Evolutionary conservation across 2,888 invertebrate species (phyloP).

Genomic region (Drosophila limbata): DNA sequence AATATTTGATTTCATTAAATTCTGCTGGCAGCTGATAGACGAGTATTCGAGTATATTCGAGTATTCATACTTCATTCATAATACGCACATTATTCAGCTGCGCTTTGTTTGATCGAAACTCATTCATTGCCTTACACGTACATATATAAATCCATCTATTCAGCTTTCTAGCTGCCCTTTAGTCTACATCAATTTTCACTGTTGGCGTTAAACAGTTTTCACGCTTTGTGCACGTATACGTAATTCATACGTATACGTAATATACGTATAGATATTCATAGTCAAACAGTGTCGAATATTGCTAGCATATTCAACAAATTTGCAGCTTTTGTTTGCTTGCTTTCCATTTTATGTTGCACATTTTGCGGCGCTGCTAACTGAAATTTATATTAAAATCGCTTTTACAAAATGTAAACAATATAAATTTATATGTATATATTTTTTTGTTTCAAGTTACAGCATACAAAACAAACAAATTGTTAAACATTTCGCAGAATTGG

Average conservation of each 20-base stretch:
- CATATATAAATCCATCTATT: neutral
- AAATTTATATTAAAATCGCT: slow-evolving; percentile 30
- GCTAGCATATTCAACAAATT: slow-evolving; percentile 31
- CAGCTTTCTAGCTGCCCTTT: neutral
- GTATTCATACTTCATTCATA: slow-evolving; percentile 4
- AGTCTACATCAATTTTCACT: neutral
- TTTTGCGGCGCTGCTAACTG: slow-evolving; percentile 23
- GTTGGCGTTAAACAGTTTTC: slow-evolving; percentile 4
- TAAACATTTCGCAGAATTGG: neutral
- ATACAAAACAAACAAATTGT: neutral
- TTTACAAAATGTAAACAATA: slow-evolving; percentile 6
- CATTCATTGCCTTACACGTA: slow-evolving; percentile 5
- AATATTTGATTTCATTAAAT: slow-evolving; percentile 22
- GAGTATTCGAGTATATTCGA: neutral
- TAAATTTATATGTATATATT: slow-evolving; percentile 14
- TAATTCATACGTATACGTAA: neutral
- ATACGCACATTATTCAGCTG: slow-evolving; percentile 11
- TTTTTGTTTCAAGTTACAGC: slow-evolving; percentile 6
- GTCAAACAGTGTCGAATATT: slow-evolving; percentile 30
- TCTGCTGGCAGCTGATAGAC: slow-evolving; percentile 1
- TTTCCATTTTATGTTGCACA: slow-evolving; percentile 31
- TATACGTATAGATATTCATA: neutral
- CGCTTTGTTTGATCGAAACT: slow-evolving; percentile 15
- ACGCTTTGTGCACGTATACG: slow-evolving; percentile 8
- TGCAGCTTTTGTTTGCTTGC: slow-evolving; percentile 27